Conservation (phyloP, 2,113 vertebrate species). For the Seriola dumerili region DNA sequence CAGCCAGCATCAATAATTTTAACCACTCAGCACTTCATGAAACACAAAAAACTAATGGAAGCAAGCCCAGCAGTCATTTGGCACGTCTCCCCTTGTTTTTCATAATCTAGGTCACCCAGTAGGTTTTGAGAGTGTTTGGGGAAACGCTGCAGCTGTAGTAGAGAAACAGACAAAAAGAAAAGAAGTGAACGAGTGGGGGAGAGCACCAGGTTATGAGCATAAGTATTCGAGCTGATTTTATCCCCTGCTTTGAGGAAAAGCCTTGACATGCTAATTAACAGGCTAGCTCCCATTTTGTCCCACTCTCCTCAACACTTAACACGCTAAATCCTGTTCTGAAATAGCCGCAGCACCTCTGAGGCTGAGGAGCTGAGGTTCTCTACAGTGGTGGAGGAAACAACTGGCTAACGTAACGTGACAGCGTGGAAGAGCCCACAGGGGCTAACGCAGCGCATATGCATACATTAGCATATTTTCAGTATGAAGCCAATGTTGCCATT, state of each 20-base stretch:
- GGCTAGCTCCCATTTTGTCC: background rate
- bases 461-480: constrained; percentile 58
- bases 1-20: constrained; percentile 32
- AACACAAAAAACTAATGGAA: constrained; percentile 37
- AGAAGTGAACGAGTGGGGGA: background rate
- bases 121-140: constrained; percentile 42
- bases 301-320: constrained; percentile 13
- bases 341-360: constrained; percentile 32
- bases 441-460: constrained; percentile 24
- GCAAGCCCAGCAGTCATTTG: constrained; percentile 38
- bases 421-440: constrained; percentile 55
- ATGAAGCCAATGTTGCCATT: constrained; percentile 8
- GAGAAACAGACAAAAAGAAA: background rate
- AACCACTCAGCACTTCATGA: constrained; percentile 19
- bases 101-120: constrained; percentile 64
- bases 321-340: constrained; percentile 27
- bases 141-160: constrained; percentile 20
- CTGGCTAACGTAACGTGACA: constrained; percentile 62
- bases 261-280: constrained; percentile 61
- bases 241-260: constrained; percentile 9
- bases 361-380: constrained; percentile 31
- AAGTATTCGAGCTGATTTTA: constrained; percentile 44
- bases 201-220: constrained; percentile 14
- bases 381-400: constrained; percentile 41
- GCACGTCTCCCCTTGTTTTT: constrained; percentile 46